Percentiles rank a stretch among this genome's conserved stretches.
Conservation (phyloP, 1,140 invertebrate genomes). For the Saccostrea glomerata region DNA sequence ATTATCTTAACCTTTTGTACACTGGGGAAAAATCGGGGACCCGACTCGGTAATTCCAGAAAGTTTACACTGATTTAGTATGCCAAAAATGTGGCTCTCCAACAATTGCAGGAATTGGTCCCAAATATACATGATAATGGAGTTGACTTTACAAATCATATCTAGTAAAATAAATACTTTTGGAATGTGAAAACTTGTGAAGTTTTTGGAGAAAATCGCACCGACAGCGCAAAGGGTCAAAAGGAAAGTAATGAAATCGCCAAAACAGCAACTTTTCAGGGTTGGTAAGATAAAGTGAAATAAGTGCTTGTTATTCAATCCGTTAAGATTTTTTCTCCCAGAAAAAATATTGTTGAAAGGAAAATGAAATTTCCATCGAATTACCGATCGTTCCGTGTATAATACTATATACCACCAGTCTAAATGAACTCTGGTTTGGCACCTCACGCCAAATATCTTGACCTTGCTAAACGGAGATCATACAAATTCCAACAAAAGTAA, state of each 20-base stretch:
- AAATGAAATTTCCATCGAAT: background rate
- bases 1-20: too few relatives aligned
- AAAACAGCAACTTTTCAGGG: background rate
- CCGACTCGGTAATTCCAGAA: too few relatives aligned
- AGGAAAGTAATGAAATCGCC: background rate
- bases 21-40: too few relatives aligned
- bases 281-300: background rate
- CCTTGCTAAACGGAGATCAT: background rate
- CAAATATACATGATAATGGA: slow-evolving; percentile 22
- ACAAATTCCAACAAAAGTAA: slow-evolving; percentile 21
- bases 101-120: slow-evolving; percentile 29
- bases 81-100: slow-evolving; percentile 15
- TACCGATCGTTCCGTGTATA: background rate
- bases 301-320: too few relatives aligned
- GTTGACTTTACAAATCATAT: slow-evolving; percentile 35
- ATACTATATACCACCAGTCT: background rate
- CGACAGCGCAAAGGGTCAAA: background rate
- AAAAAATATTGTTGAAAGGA: too few relatives aligned
- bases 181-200: slow-evolving; percentile 22
- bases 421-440: background rate
- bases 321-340: too few relatives aligned
- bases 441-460: background rate
- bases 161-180: slow-evolving; percentile 24
- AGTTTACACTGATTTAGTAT: background rate
- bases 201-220: background rate